Evolutionary conservation across 2,113 vertebrate species (phyloP), one percentile per base, ranked within the genome.

Genomic region (Oncorhynchus tshawytscha): DNA sequence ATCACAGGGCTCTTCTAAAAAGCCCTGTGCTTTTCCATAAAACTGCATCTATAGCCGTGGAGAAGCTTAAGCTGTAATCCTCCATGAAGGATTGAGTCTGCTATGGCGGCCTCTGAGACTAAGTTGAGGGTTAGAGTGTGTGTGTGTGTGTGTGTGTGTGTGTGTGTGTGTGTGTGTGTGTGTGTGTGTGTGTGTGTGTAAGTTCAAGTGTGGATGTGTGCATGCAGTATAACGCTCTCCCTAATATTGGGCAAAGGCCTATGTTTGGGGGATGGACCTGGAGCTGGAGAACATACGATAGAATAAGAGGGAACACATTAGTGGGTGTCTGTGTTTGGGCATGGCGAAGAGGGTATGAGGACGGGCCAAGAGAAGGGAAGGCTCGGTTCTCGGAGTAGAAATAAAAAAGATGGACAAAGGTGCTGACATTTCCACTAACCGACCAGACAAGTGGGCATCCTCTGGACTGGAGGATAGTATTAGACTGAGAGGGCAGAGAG

Each of bases 21-120:
- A 91, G 81, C 82, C 83, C 83, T 78, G 76, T 86, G 88, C 90
- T 87, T 86, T 86, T 87, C 84, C 76, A 87, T 90, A 89, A 92
- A 91, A 84, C 86, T 85, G 81, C 87, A 88, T 94, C 90, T 84
- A 85, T 81, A 85, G 86, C 90, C 84, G 79, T 90, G 85, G 87
- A 94, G 90, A 87, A 91, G 91, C 88, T 91, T 91, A 90, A 79
- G 73, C 79, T 82, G 82, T 93, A 92, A 94, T 93, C 91, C 91
- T 79, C 86, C 88, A 87, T 91, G 90, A 92, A 91, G 86, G 90
- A 93, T 92, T 88, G 91, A 92, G 90, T 91, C 88, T 90, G 84
- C 82, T 83, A 77, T 84, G 71, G 78, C 81, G 57, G 88, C 83
- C 74, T 78, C 82, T 81, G 51, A 72, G 66, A 67, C 71, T 71